Percentiles rank a stretch among this genome's conserved stretches.
Conservation (phyloP, 2,888 invertebrate species). For the Sarcophaga rosellei region DNA sequence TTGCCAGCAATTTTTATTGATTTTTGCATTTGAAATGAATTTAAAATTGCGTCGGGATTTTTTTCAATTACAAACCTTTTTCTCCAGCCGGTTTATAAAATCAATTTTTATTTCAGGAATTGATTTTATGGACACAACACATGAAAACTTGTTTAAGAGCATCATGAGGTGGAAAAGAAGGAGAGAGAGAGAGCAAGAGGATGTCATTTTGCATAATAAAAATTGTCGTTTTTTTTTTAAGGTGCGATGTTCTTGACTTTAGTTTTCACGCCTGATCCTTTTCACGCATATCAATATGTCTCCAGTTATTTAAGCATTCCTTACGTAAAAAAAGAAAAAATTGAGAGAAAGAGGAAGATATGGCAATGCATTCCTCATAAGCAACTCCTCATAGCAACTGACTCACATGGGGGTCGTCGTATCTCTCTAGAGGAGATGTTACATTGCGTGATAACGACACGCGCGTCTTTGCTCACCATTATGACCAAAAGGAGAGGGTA, state of each 20-base stretch:
- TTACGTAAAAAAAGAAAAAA: slow-evolving; percentile 5
- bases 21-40: background rate
- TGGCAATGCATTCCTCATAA: too few species aligned
- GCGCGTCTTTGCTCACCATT: slow-evolving; percentile 43
- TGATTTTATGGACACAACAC: slow-evolving; percentile 25
- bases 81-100: too few species aligned
- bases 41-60: background rate
- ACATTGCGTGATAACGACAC: slow-evolving; percentile 63
- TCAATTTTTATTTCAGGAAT: background rate
- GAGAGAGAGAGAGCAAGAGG: too few species aligned
- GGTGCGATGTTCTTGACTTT: slow-evolving; percentile 79
- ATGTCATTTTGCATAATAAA: background rate
- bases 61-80: background rate
- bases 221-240: slow-evolving; percentile 33
- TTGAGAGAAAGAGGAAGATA: too few species aligned
- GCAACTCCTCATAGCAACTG: background rate
- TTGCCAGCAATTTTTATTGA: background rate
- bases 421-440: slow-evolving; percentile 4
- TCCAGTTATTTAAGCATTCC: slow-evolving; percentile 25
- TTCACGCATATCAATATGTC: slow-evolving; percentile 46
- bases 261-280: slow-evolving; percentile 76
- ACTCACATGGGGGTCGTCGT: slow-evolving; percentile 60
- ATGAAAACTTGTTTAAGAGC: slow-evolving; percentile 6
- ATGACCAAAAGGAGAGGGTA: background rate
- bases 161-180: too few species aligned